Evolutionary conservation across 2,888 invertebrate genomes (phyloP), one percentile per base, ranked within the genome.

Genomic region (Diabrotica balteata): DNA sequence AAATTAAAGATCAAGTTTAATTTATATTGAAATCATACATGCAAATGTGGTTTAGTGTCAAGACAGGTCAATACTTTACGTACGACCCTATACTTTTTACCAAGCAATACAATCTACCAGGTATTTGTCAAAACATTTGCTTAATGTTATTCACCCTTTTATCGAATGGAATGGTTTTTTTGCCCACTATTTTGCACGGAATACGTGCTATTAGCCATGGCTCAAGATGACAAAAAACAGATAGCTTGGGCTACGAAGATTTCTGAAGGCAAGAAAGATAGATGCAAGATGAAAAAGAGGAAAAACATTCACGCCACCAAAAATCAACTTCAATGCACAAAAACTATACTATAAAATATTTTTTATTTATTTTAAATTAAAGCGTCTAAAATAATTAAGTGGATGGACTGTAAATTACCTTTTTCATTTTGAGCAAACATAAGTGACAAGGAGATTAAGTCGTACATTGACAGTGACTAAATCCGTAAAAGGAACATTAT

Each of bases 371-470:
- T n/a, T n/a, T n/a, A n/a, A n/a, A n/a, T n/a, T n/a, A n/a, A n/a
- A n/a, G n/a, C 32, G 42, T 54, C 54, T 9, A n/a, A 54, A 54
- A 54, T 54, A 17, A 54, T 54, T 54, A 42, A 54, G 43, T 54
- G 54, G 54, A 54, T 54, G 43, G 54, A 54, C 54, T n/a, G 54
- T 54, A 4, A 54, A 42, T 54, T 42, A 54, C 42, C 54, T 54
- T 54, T 17, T 54, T 7, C 53, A 53, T 53, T 53, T 11, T 53
- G 5, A 1, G 53, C 11, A 54, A 43, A 54, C 2, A 54, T 54
- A 17, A 53, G 22, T 54, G 42, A 54, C 42, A 10, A 54, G 5
- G 42, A 54, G 54, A 54, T 54, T 7, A 54, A 54, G 42, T 54
- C 43, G 43, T 43, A 54, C 43, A 54, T 42, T 7, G 42, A 54